Percentiles rank a stretch among this genome's conserved stretches.
phyloP scores from a whole-genome alignment of 1,140 invertebrate species.

The Temnothorax nylanderi region DNA sequence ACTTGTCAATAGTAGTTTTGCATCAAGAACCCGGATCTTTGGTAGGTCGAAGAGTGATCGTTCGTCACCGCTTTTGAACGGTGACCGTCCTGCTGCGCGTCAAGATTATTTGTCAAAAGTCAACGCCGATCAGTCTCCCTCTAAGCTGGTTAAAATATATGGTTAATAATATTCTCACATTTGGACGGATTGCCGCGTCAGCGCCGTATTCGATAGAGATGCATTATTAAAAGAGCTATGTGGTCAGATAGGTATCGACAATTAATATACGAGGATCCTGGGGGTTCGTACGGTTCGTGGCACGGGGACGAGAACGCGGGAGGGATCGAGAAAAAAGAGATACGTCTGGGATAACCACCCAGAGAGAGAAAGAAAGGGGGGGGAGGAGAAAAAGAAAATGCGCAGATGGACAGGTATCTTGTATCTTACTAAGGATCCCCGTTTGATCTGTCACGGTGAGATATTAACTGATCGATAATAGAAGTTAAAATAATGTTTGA shows the following conservation, averaged over 20 bases:
- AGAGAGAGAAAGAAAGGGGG: constrained; percentile 23
- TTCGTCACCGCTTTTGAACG: constrained; percentile 59
- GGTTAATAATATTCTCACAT: constrained; percentile 82
- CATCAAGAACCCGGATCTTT: neutral
- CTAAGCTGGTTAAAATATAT: constrained; percentile 59
- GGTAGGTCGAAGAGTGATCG: constrained; percentile 27
- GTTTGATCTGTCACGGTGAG: neutral
- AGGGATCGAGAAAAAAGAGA: constrained; percentile 30
- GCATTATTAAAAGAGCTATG: constrained; percentile 64
- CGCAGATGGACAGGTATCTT: constrained; percentile 10
- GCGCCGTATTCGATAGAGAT: constrained; percentile 66
- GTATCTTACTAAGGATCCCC: neutral
- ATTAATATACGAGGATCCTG: constrained; percentile 76
- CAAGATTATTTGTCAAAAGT: constrained; percentile 80
- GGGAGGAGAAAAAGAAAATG: neutral
- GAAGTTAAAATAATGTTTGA: constrained; percentile 38
- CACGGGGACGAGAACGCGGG: constrained; percentile 47
- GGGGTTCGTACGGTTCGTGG: constrained; percentile 21
- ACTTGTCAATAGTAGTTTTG: neutral
- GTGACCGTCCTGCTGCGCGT: constrained; percentile 73
- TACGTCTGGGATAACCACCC: constrained; percentile 62
- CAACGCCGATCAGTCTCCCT: constrained; percentile 68
- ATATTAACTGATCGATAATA: constrained; percentile 23
- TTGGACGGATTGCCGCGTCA: constrained; percentile 77
- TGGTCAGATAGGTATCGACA: constrained; percentile 75